Evolutionary conservation across 2,888 invertebrate genomes (phyloP), one percentile per base, ranked within the genome.

Genomic region (Agrotis puta): DNA sequence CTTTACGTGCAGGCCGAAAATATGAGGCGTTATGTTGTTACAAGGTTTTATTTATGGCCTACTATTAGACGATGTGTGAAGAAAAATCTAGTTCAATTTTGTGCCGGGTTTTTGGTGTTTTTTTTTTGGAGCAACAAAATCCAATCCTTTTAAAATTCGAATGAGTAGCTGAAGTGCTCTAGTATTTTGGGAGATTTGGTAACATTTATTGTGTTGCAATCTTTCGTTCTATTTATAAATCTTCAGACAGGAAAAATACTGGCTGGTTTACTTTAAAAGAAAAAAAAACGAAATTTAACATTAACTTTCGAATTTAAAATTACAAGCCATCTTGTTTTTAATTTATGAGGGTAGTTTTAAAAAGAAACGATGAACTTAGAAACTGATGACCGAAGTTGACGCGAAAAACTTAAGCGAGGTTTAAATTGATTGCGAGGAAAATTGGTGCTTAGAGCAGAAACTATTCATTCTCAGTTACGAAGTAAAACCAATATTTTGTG

Each of bases 31-130:
- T n/a, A n/a, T 75, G 81, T 81, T 68, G 74, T 77, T 80, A 81
- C 74, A 74, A 20, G 14, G 69, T 77, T 75, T 86, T 85, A 86
- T 88, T 88, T 88, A 88, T 83, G 75, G 64, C 50, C 24, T 58
- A 71, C 68, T 84, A 84, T 82, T 82, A 81, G 74, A 73, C 70
- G 66, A 67, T 70, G 66, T 81, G 77, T 20, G 71, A 64, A 69
- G 76, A 77, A 77, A 80, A 85, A 77, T 62, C 64, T 78, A 70
- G 74, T 74, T 64, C 61, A 71, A 67, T 79, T 73, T 77, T 45
- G 74, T 80, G 58, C 61, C 58, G 66, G 77, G 66, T 76, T 78
- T 82, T 83, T 78, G 63, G 67, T 77, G 69, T 70, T 82, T 83
- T 80, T 54, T 72, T 71, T 54, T 27, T 7, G 3, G 39, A 18